Base-by-base conservation (phyloP, 2,113 vertebrate species). In the Pristiophorus japonicus region DNA sequence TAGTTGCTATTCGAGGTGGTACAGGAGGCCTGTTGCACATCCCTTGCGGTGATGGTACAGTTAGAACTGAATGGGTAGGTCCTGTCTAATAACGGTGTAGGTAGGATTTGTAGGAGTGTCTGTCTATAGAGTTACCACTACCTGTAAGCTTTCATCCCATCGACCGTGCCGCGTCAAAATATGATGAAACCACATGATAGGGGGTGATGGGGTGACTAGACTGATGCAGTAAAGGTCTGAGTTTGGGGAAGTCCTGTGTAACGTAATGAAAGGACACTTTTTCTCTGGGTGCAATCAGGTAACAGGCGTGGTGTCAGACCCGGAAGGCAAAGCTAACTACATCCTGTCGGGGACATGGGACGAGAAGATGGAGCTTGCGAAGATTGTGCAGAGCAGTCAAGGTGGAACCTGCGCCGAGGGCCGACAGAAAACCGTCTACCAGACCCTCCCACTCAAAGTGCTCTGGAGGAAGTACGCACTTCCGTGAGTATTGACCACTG, bases 291-390 rank as follows among this genome's bases (percentile, higher is more conserved):
- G 59, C 24, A 45, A 95, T 30, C 97, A 99, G 99, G 99, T 99
- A 96, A 98, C 99, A 0, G 99, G 99, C 0, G 98, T 99, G 96
- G 99, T 99, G 96, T 97, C 97, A 0, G 99, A 99, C 0, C 97
- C 97, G 0, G 97, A 97, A 0, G 98, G 98, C 16, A 98, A 98
- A 96, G 99, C 98, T 14, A 98, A 99, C 96, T 99, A 99, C 0
- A 98, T 99, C 96, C 98, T 99, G 96, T 99, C 99, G 0, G 99
- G 99, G 95, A 99, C 99, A 0, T 99, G 99, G 99, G 99, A 99
- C 0, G 99, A 99, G 81, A 99, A 98, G 97, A 99, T 99, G 96
- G 99, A 99, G 96, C 99, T 98, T 67, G 97, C 99, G 95, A 99
- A 99, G 97, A 98, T 99, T 0, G 38, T 99, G 66, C 99, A 99